Evolutionary conservation across 2,888 invertebrate genomes (phyloP), one percentile per base, ranked within the genome.

Genomic region (Timema podura): DNA sequence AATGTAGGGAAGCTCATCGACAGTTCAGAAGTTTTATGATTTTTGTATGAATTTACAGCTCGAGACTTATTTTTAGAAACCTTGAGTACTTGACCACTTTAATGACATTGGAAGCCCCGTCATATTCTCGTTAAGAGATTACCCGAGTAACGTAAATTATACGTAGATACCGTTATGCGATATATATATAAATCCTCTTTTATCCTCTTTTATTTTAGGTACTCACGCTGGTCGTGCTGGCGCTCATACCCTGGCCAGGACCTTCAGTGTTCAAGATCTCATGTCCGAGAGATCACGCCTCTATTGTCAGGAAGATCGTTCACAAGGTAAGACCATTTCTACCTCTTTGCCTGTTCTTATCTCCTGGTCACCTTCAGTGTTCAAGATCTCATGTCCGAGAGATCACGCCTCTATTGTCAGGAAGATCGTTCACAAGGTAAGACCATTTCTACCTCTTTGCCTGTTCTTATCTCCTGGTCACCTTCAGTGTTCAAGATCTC

Each of bases 211-310:
- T 30, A 30, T 30, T 30, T 5, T 81, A 93, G 93, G 89, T 93
- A 82, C 85, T 91, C 84, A 86, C 90, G 84, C 87, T 92, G 81
- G 87, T 92, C 81, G 88, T 92, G 84, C 85, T 93, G 79, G 89
- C 92, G 76, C 84, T 92, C 81, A 91, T 93, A 83, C 93, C 93
- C 82, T 93, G 93, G 93, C 93, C 93, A 79, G 92, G 92, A 78
- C 91, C 92, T 72, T 90, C 91, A 76, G 89, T 93, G 76, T 91
- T 92, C 89, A 92, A 91, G 84, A 90, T 92, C 78, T 90, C 92
- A 76, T 93, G 93, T 80, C 92, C 92, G 77, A 88, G 92, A 87
- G 93, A 93, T 87, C 93, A 91, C 84, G 92, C 94, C 76, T 89
- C 93, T 79, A 88, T 94, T 77, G 94, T 95, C 74, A 87, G 93